phyloP scores from a whole-genome alignment of 2,888 invertebrate genomes.

The Galerucella pusilla region DNA sequence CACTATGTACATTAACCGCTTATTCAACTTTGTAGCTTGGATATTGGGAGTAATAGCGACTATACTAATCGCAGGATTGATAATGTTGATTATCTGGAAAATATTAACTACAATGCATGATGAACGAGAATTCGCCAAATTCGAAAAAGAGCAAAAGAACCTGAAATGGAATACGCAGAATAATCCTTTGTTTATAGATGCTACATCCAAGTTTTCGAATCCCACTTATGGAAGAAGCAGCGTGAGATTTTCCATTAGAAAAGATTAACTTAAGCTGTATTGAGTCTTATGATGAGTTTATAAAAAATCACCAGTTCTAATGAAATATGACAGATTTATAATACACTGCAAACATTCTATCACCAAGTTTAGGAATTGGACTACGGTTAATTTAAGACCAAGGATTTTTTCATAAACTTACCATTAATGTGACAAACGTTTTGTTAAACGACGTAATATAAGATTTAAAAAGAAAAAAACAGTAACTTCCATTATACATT shows the following conservation, averaged over 20 bases:
- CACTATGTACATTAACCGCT: background rate
- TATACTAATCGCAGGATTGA: slow-evolving; percentile 78
- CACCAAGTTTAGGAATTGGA: no score
- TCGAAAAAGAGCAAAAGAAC: slow-evolving; percentile 74
- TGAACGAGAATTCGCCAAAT: slow-evolving; percentile 78
- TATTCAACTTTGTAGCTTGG: slow-evolving; percentile 67
- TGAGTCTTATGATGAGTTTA: no score
- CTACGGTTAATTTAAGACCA: no score
- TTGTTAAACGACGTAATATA: no score
- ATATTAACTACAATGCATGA: slow-evolving; percentile 78
- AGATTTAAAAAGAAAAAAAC: no score
- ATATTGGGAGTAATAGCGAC: slow-evolving; percentile 77
- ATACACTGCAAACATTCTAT: no score
- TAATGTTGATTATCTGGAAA: slow-evolving; percentile 82
- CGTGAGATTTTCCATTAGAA: slow-evolving; percentile 33
- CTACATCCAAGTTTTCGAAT: slow-evolving; percentile 84
- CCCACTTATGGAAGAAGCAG: slow-evolving; percentile 63
- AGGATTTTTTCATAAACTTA: no score
- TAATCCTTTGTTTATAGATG: slow-evolving; percentile 85
- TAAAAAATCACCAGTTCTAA: no score
- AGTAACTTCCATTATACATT: no score
- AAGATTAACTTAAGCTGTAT: background rate
- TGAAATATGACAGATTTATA: no score
- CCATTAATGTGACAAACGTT: no score
- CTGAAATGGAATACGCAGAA: slow-evolving; percentile 81